Evolutionary conservation across 2,797 vertebrate species (phyloP), one percentile per base, ranked within the genome.

Genomic region (Apodemus agrarius): DNA sequence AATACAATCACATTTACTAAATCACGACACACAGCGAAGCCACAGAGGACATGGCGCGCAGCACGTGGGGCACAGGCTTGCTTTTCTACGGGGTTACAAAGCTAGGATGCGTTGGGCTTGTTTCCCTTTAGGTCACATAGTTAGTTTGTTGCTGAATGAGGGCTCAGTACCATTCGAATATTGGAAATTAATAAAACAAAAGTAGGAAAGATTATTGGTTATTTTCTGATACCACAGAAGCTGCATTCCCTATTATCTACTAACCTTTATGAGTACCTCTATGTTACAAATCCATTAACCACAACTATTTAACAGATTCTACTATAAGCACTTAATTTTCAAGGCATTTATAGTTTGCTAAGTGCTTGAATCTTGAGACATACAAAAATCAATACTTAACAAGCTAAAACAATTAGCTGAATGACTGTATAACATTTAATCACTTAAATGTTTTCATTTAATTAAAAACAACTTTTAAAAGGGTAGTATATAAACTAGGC

Each of bases 321-420:
- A 84, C 67, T 21, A 13, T 4, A 59, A 80, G 34, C 52, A 85
- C 65, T 94, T n/a, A 43, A 63, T 69, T 92, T 82, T 91, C 69
- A 93, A 93, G 80, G 24, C 57, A 67, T 22, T 96, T 40, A 74
- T 67, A 65, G 79, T 74, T 84, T 95, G 24, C 49, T 81, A 92
- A 90, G 40, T 57, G 86, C 65, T 37, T 29, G 40, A 95, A 94
- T 67, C 52, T 81, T 84, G 75, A 94, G 26, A 94, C 37, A 80
- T 26, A 95, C 0, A 92, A 57, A 95, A 95, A 82, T 91, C 84
- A 80, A 46, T n/a, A 93, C 54, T 43, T 80, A 93, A 89, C 2
- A 91, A 59, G 54, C 96, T 87, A 80, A 96, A 96, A 96, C 34
- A 96, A 88, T 17, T 54, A 93, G 76, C 74, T 24, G 83, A 88